Evolutionary conservation across 2,797 vertebrate genomes (phyloP).

Genomic region (Tapirus indicus): DNA sequence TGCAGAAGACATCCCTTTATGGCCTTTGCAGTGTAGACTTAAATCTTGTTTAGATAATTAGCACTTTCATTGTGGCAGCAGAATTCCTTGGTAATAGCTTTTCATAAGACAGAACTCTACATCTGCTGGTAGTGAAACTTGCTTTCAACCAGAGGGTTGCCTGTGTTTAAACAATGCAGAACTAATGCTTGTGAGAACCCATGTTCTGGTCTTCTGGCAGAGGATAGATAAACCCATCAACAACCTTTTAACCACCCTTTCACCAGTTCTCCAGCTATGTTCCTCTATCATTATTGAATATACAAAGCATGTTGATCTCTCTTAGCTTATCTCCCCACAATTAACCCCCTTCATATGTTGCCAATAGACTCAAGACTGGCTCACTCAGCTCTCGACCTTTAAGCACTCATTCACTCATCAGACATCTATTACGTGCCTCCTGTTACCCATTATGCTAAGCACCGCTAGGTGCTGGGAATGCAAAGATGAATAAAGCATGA

Average conservation of each 20-base stretch:
- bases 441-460: neutral
- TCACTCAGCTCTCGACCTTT: neutral
- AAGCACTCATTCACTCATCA: neutral
- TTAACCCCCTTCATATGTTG: neutral
- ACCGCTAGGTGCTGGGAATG: neutral
- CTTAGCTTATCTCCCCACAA: neutral
- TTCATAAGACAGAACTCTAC: constrained; percentile 24
- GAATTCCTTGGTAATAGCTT: neutral
- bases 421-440: neutral
- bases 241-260: neutral
- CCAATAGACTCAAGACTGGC: neutral
- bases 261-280: neutral
- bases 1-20: constrained; percentile 21
- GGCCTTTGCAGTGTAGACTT: constrained; percentile 26
- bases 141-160: neutral
- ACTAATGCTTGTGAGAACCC: neutral
- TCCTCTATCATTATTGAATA: neutral
- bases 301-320: neutral
- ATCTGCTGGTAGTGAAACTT: neutral
- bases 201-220: neutral
- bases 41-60: constrained; percentile 62
- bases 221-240: neutral
- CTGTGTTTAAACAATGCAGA: constrained; percentile 40
- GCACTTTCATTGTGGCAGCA: constrained; percentile 28
- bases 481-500: neutral